phyloP scores from a whole-genome alignment of 2,113 vertebrate species.

The Ptyas mucosa region DNA sequence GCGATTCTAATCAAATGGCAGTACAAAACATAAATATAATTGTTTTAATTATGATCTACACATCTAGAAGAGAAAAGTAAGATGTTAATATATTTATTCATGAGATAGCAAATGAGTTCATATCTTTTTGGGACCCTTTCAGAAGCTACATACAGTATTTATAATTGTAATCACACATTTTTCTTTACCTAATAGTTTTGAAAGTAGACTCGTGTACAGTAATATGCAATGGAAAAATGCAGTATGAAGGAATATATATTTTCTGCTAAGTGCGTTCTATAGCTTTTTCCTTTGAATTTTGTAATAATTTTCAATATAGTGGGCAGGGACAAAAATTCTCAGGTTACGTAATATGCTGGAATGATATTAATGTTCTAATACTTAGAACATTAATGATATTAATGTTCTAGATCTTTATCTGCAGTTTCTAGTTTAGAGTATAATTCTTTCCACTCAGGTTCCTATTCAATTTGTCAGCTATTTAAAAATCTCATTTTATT shows the following conservation, averaged over 20 bases:
- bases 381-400: background rate
- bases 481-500: too few relatives aligned
- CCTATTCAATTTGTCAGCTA: background rate
- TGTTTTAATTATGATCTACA: background rate
- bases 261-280: background rate
- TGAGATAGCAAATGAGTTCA: background rate
- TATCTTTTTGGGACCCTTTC: background rate
- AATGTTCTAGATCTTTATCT: background rate
- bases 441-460: background rate
- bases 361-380: background rate
- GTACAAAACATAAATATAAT: accelerated
- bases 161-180: background rate
- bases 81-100: background rate
- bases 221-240: background rate
- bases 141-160: background rate
- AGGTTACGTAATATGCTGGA: background rate
- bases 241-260: background rate
- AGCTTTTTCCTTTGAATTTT: background rate
- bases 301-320: background rate
- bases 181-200: background rate
- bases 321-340: background rate
- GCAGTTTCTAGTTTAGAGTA: background rate
- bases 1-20: background rate
- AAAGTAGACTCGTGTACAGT: background rate
- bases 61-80: conserved; percentile 21